phyloP scores from a whole-genome alignment of 2,888 invertebrate species.

The Balanococcus diminutus region DNA sequence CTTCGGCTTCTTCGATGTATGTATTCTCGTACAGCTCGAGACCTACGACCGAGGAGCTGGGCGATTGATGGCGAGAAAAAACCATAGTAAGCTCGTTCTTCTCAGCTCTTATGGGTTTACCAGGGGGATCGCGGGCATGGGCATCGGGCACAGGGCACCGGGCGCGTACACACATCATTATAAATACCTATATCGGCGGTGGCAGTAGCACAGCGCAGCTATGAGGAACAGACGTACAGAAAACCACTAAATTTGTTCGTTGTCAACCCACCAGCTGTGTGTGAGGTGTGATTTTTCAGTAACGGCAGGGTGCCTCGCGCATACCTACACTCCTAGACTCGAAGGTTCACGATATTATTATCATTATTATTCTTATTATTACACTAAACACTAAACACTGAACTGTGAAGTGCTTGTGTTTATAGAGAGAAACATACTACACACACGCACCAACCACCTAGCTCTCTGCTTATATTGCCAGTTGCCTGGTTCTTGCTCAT shows the following conservation, averaged over 20 bases:
- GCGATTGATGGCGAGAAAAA: neutral
- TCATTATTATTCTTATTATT: conserved; percentile 53
- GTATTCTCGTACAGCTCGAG: no score
- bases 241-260: conserved; percentile 55
- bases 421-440: conserved; percentile 33
- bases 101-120: neutral
- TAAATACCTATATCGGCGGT: conserved; percentile 28
- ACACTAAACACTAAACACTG: conserved; percentile 36
- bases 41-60: no score
- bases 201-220: conserved; percentile 33
- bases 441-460: conserved; percentile 21
- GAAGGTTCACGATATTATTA: conserved; percentile 53
- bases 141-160: no score
- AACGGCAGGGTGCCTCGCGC: conserved; percentile 49
- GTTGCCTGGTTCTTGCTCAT: neutral
- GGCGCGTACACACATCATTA: neutral
- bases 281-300: conserved; percentile 54
- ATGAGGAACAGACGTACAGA: conserved; percentile 18
- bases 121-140: neutral
- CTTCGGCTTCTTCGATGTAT: no score
- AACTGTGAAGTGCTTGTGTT: conserved; percentile 44
- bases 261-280: conserved; percentile 55
- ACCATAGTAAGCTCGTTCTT: neutral
- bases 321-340: conserved; percentile 50
- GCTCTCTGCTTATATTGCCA: conserved; percentile 40